A percentile compares a stretch with the other conserved stretches of the same genome.
These are phyloP conservation scores for Antennarius striatus DNA, from an alignment of 2,113 vertebrate genomes.

Conservation along the genomic window DNA sequence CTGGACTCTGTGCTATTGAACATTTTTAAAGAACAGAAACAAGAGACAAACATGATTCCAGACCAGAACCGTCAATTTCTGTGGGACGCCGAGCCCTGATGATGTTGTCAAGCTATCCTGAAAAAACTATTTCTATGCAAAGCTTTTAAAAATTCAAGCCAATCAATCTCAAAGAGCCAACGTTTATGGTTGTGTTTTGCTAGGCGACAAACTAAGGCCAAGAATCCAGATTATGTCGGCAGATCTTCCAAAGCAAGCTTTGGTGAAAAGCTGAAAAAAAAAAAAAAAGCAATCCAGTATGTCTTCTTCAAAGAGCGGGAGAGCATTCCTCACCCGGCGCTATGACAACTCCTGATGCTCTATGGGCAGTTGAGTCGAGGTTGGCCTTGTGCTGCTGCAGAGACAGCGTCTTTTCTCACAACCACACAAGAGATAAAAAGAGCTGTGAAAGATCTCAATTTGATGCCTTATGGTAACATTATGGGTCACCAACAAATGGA, in stretches of 20 bases:
- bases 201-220: constrained; percentile 61
- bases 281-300: constrained; percentile 50
- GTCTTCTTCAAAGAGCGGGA: constrained; percentile 65
- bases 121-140: constrained; percentile 9
- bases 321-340: constrained; percentile 68
- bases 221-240: constrained; percentile 68
- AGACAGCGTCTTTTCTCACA: constrained; percentile 41
- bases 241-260: constrained; percentile 61
- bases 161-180: constrained; percentile 23
- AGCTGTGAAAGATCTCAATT: constrained; percentile 11
- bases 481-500: not conserved
- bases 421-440: constrained; percentile 14
- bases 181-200: constrained; percentile 48
- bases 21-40: not conserved
- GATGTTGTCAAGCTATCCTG: not conserved
- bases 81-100: not conserved
- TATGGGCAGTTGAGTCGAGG: constrained; percentile 41
- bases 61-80: not conserved
- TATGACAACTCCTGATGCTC: constrained; percentile 72
- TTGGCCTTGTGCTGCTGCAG: constrained; percentile 14
- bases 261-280: constrained; percentile 63
- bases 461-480: not conserved
- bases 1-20: not conserved
- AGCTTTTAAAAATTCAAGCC: constrained; percentile 24
- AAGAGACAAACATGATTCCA: not conserved